phyloP scores from a whole-genome alignment of 2,888 invertebrate species.

The Cantharis lateralis region DNA sequence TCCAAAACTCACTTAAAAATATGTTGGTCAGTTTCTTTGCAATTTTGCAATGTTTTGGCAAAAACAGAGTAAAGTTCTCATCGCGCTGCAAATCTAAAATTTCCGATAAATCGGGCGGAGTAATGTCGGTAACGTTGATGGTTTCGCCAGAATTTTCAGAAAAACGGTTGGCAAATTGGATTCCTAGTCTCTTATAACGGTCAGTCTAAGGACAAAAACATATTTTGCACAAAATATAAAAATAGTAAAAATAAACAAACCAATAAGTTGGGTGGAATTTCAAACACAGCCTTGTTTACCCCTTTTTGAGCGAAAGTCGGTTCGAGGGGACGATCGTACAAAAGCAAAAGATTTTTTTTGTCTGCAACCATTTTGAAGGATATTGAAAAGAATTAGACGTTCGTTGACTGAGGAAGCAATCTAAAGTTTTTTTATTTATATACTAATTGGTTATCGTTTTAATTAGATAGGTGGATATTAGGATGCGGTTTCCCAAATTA shows the following conservation, averaged over 20 bases:
- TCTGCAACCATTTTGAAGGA: slow-evolving; percentile 39
- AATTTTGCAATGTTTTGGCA: slow-evolving; percentile 70
- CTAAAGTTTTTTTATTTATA: neutral
- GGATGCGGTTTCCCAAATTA: neutral
- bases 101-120: slow-evolving; percentile 62
- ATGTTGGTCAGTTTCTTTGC: slow-evolving; percentile 72
- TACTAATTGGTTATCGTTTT: neutral
- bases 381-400: no score
- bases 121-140: slow-evolving; percentile 61
- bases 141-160: slow-evolving; percentile 59
- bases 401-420: neutral
- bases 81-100: slow-evolving; percentile 64
- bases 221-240: neutral
- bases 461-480: neutral
- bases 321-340: slow-evolving; percentile 78
- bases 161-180: slow-evolving; percentile 65
- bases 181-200: slow-evolving; percentile 62
- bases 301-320: slow-evolving; percentile 80
- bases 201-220: slow-evolving; percentile 54
- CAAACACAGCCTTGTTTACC: slow-evolving; percentile 62
- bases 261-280: slow-evolving; percentile 64
- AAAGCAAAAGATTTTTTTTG: slow-evolving; percentile 61
- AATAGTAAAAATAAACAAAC: slow-evolving; percentile 56
- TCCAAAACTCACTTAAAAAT: slow-evolving; percentile 63
- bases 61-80: slow-evolving; percentile 76